These are phyloP conservation scores for Ommatoiulus sabulosus DNA, from an alignment of 2,888 invertebrate species.

Conservation along the genomic window DNA sequence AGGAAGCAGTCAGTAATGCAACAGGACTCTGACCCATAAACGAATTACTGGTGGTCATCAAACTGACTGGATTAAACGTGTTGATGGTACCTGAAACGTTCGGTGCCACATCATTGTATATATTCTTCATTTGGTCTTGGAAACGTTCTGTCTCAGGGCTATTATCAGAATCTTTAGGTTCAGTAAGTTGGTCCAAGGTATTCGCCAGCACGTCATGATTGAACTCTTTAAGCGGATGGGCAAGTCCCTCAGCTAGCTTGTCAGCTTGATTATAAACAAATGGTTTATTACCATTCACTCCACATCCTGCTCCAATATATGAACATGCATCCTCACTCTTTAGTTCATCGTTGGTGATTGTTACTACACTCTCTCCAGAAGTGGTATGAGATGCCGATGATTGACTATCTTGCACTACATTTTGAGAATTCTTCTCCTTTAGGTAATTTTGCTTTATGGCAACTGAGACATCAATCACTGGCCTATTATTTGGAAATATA, in stretches of 20 bases:
- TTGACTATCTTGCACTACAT: background rate
- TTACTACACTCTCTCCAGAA: background rate
- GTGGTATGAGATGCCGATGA: background rate
- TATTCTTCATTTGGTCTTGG: background rate
- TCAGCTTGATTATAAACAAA: background rate
- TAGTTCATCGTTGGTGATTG: background rate
- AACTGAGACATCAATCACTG: background rate
- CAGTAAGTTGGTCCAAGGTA: slow-evolving; percentile 12
- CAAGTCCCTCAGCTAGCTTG: background rate
- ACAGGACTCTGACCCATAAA: background rate
- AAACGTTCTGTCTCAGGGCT: background rate
- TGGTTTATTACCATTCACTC: background rate
- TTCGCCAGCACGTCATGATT: background rate
- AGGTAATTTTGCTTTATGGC: background rate
- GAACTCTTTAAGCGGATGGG: slow-evolving; percentile 5
- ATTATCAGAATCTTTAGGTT: background rate
- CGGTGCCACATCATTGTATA: background rate
- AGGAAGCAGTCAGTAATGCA: background rate
- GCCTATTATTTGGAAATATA: too few relatives aligned
- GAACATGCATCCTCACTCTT: background rate
- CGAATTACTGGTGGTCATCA: background rate
- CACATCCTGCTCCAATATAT: background rate
- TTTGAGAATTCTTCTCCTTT: background rate
- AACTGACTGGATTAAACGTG: background rate
- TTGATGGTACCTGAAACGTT: background rate